Evolutionary conservation across 92 coral and sea anemone genomes (phyloP).

Genomic region (Micromussa lordhowensis): DNA sequence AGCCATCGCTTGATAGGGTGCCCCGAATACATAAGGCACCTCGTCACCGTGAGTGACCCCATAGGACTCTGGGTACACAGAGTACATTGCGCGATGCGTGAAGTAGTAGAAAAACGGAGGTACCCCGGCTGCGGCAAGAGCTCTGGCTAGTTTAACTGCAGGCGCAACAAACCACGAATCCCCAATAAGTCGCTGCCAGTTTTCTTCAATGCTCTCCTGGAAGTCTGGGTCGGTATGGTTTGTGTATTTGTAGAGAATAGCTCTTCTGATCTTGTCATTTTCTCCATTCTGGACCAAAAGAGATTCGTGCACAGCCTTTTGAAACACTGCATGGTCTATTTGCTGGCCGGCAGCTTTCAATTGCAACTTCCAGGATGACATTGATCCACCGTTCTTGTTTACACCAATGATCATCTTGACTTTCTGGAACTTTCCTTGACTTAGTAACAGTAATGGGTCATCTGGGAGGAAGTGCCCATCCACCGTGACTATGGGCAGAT

Average conservation of each 20-base stretch:
- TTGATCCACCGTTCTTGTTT: constrained; percentile 30
- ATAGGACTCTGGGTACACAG: constrained; percentile 55
- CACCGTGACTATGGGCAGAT: constrained; percentile 15
- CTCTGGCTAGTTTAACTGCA: constrained; percentile 18
- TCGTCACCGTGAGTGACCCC: constrained; percentile 65
- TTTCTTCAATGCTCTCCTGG: constrained; percentile 36
- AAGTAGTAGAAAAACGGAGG: constrained; percentile 57
- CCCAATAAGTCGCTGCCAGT: constrained; percentile 28
- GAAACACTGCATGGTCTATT: constrained; percentile 29
- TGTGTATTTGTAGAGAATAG: constrained; percentile 63
- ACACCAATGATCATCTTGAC: constrained; percentile 46
- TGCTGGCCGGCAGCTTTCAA: background rate
- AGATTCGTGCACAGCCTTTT: background rate
- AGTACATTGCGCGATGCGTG: constrained; percentile 55
- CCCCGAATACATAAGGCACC: constrained; percentile 52
- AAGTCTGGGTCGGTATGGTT: constrained; percentile 48
- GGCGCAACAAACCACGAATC: constrained; percentile 55
- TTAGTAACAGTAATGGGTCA: constrained; percentile 33
- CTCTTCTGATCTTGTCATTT: constrained; percentile 52
- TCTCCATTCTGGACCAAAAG: constrained; percentile 41
- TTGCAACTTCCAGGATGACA: constrained; percentile 17
- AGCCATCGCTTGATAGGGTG: constrained; percentile 11
- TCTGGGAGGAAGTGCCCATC: constrained; percentile 49
- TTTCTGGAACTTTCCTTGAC: constrained; percentile 46
- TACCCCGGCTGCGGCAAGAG: constrained; percentile 37